These are phyloP conservation scores for Cryptotermes secundus DNA, from an alignment of 1,140 invertebrate genomes.

Conservation along the genomic window DNA sequence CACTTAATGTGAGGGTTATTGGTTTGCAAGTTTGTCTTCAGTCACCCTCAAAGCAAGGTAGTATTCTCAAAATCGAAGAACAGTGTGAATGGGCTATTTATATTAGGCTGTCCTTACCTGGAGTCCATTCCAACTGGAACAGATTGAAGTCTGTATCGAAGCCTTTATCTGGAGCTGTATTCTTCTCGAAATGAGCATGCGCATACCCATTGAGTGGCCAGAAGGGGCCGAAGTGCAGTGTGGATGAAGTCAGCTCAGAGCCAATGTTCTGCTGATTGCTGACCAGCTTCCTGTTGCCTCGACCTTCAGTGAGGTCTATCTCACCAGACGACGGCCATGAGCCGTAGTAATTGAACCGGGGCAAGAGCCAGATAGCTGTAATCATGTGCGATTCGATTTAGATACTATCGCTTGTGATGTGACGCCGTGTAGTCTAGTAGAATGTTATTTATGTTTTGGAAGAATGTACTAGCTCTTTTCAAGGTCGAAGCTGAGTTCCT, in stretches of 20 bases:
- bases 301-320: conserved; percentile 57
- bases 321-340: conserved; percentile 57
- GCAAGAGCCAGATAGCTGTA: conserved; percentile 61
- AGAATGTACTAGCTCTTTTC: no score
- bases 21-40: no score
- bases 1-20: no score
- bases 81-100: no score
- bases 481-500: no score
- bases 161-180: background rate
- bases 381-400: no score
- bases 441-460: no score
- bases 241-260: conserved; percentile 7
- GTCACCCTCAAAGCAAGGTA: no score
- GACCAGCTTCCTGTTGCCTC: conserved; percentile 56
- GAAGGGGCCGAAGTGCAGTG: conserved; percentile 33
- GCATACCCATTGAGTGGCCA: background rate
- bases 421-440: no score
- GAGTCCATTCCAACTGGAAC: conserved; percentile 2
- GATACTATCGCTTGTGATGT: no score
- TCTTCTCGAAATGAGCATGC: conserved; percentile 25
- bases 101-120: background rate
- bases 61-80: no score
- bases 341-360: conserved; percentile 56
- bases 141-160: background rate
- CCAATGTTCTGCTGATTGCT: conserved; percentile 57